phyloP scores from a whole-genome alignment of 2,113 vertebrate species.

The Argyrosomus japonicus region DNA sequence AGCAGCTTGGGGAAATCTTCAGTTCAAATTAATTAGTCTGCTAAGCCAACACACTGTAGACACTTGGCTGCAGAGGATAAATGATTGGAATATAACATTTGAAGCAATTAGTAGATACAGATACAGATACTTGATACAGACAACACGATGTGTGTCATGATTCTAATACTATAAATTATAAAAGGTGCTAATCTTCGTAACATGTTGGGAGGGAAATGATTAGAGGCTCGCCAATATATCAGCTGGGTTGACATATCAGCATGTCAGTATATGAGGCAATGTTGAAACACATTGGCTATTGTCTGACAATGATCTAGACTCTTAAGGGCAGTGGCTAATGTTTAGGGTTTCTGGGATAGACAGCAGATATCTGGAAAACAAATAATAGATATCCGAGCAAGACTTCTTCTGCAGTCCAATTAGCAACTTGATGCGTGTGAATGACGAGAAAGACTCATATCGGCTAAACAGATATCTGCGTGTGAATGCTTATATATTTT shows the following conservation, averaged over 20 bases:
- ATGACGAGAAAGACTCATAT: too few relatives aligned
- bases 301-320: too few relatives aligned
- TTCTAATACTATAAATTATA: neutral
- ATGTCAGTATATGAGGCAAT: neutral
- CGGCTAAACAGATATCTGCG: too few relatives aligned
- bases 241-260: neutral
- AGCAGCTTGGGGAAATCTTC: constrained; percentile 61
- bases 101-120: constrained; percentile 24
- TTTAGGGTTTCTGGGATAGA: too few relatives aligned
- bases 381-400: too few relatives aligned
- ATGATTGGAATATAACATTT: constrained; percentile 46
- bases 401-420: too few relatives aligned
- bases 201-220: neutral
- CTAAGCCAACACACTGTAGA: constrained; percentile 33
- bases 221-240: neutral
- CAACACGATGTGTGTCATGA: constrained; percentile 1
- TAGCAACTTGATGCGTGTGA: too few relatives aligned
- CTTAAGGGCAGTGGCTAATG: too few relatives aligned
- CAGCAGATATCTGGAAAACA: too few relatives aligned
- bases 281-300: too few relatives aligned
- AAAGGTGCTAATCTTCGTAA: neutral
- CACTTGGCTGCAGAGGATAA: constrained; percentile 33
- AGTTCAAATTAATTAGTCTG: constrained; percentile 63
- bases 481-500: too few relatives aligned
- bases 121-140: constrained; percentile 9